These are phyloP conservation scores for Echinometra lucunter DNA, from an alignment of 53 echinoderm and acorn worm species.

Conservation along the genomic window DNA sequence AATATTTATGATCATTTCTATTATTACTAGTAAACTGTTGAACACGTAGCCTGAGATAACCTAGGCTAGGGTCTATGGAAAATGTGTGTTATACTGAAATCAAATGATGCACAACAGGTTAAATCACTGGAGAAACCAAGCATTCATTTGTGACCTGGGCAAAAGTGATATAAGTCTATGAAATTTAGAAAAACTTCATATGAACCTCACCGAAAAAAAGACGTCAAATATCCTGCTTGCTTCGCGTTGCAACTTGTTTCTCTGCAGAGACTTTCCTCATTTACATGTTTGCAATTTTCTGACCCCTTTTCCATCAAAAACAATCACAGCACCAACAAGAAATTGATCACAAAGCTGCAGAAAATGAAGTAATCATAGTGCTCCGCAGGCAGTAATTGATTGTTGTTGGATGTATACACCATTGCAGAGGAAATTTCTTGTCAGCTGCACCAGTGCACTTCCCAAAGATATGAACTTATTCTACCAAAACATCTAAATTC, in stretches of 20 bases:
- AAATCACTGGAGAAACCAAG: neutral
- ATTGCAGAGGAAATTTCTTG: neutral
- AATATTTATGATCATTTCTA: too few relatives aligned
- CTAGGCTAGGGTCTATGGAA: too few relatives aligned
- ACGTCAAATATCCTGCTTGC: neutral
- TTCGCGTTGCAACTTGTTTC: neutral
- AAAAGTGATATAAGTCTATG: neutral
- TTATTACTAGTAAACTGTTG: too few relatives aligned
- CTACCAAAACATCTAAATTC: constrained; percentile 2
- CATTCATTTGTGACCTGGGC: neutral
- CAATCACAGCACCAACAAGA: constrained; percentile 38
- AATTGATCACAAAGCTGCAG: constrained; percentile 56
- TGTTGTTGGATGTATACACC: constrained; percentile 4
- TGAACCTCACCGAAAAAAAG: neutral
- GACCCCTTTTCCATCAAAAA: constrained; percentile 22
- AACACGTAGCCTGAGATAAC: too few relatives aligned
- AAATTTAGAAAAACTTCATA: neutral
- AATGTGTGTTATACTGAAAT: too few relatives aligned
- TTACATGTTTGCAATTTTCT: constrained; percentile 45
- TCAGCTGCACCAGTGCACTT: constrained; percentile 22
- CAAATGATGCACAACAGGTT: too few relatives aligned
- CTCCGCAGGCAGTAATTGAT: constrained; percentile 56
- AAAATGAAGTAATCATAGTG: constrained; percentile 57
- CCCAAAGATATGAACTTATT: constrained; percentile 29
- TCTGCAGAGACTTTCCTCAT: neutral